Evolutionary conservation across 2,797 vertebrate genomes (phyloP).

Genomic region (Tenualosa ilisha): DNA sequence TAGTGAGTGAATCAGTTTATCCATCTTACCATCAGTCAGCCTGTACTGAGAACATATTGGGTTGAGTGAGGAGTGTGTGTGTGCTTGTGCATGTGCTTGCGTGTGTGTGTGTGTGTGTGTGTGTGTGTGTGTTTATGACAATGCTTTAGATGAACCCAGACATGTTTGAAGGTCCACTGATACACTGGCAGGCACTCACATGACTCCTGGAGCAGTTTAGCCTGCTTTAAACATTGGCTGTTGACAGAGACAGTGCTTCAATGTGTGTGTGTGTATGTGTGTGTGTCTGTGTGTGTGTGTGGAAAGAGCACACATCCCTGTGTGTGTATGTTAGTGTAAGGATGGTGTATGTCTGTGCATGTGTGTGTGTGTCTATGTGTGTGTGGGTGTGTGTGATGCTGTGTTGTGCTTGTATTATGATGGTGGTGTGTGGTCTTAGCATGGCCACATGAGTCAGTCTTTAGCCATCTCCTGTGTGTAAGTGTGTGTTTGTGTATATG

Average conservation of each 20-base stretch:
- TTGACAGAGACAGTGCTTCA: neutral
- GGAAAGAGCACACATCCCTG: neutral
- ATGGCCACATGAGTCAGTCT: too few species aligned
- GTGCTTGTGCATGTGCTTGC: neutral
- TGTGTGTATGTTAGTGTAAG: neutral
- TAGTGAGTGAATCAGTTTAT: neutral
- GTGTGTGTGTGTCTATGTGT: neutral
- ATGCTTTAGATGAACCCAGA: neutral
- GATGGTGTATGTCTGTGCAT: neutral
- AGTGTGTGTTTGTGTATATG: too few species aligned
- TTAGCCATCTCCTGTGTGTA: neutral
- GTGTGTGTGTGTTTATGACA: slow-evolving; percentile 5
- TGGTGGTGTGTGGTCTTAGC: too few species aligned
- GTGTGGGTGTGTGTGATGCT: neutral
- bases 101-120: neutral
- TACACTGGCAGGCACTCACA: slow-evolving; percentile 2
- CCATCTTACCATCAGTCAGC: neutral
- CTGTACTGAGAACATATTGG: neutral
- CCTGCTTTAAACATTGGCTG: neutral
- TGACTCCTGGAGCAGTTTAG: neutral
- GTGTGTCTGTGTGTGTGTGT: neutral
- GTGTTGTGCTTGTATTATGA: too few species aligned
- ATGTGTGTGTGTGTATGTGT: neutral
- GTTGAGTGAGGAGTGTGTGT: neutral
- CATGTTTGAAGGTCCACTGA: slow-evolving; percentile 7